Base-by-base conservation (phyloP, 2,888 invertebrate species). In the Aleiodes testaceus region DNA sequence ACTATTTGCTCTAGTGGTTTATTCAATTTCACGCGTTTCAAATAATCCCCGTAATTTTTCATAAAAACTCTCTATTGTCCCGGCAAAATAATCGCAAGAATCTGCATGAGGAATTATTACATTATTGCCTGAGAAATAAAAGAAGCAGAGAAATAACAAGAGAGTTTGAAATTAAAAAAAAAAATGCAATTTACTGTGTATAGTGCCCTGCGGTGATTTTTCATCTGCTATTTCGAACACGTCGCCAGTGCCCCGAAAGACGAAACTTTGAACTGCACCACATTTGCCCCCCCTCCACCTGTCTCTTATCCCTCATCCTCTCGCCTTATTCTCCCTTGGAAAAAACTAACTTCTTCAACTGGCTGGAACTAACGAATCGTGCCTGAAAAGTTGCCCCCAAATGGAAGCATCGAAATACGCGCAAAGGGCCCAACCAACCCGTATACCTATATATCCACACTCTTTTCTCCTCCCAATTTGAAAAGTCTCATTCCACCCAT, bases 141-240 rank as follows among this genome's bases (percentile, higher is more conserved):
- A 64, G 14, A 12, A 7, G 22, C n/a, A 20, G 0, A 14, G 11
- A 2, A 9, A n/a, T 22, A 14, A 55, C 2, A 18, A 5, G 26
- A 5, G 3, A 6, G 50, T 42, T 18, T 44, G 12, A 63, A 71
- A 67, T 53, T n/a, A 64, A 50, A 63, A 66, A 20, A 63, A 63
- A 18, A 9, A 22, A 63, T 20, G n/a, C 44, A 45, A 22, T 63
- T 18, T 5, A 45, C 20, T 47, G 22, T 30, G 42, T 72, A 72
- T 66, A 70, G 61, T 63, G 68, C 59, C 75, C 76, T 75, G 73
- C 70, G 77, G 75, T 77, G 77, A 77, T 78, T 78, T 78, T 79
- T 79, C 79, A 79, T 79, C 79, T 76, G 73, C 77, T 77, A 79
- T 80, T 80, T 81, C 79, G 77, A 79, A 80, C 80, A 78, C 80